Evolutionary conservation across 2,113 vertebrate genomes (phyloP).

Genomic region (Xenopus tropicalis): DNA sequence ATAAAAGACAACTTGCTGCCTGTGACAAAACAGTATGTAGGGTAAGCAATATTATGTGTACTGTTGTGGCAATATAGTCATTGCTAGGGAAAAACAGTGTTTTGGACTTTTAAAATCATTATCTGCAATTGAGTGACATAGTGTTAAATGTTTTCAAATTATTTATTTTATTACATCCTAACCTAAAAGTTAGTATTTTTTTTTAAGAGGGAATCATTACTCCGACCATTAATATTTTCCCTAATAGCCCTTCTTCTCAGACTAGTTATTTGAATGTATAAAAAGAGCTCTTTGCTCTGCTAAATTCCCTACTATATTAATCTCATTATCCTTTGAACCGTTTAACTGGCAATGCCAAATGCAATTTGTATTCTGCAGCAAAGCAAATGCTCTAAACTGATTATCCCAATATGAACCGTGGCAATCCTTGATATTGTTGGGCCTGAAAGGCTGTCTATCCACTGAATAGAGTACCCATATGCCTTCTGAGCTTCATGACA

Average conservation of each 20-base stretch:
- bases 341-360: slow-evolving; percentile 98
- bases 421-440: slow-evolving; percentile 95
- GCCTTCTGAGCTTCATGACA: slow-evolving; percentile 98
- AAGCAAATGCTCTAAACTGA: slow-evolving; percentile 97
- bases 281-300: slow-evolving; percentile 70
- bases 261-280: slow-evolving; percentile 72
- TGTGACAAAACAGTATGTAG: too few species aligned
- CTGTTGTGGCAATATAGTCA: too few species aligned
- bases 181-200: too few species aligned
- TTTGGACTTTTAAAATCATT: too few species aligned
- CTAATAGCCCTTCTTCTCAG: slow-evolving; percentile 43
- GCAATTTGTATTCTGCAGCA: slow-evolving; percentile 98
- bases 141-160: too few species aligned
- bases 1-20: too few species aligned
- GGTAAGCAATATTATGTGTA: too few species aligned
- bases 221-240: slow-evolving; percentile 1
- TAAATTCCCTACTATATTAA: slow-evolving; percentile 97
- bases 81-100: too few species aligned
- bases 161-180: too few species aligned
- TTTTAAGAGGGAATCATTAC: too few species aligned
- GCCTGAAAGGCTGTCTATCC: slow-evolving; percentile 90
- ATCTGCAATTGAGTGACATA: too few species aligned
- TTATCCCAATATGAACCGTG: slow-evolving; percentile 98
- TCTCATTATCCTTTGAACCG: slow-evolving; percentile 99
- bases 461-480: slow-evolving; percentile 97